Conservation (phyloP, 2,797 vertebrate genomes). For the Artibeus lituratus region DNA sequence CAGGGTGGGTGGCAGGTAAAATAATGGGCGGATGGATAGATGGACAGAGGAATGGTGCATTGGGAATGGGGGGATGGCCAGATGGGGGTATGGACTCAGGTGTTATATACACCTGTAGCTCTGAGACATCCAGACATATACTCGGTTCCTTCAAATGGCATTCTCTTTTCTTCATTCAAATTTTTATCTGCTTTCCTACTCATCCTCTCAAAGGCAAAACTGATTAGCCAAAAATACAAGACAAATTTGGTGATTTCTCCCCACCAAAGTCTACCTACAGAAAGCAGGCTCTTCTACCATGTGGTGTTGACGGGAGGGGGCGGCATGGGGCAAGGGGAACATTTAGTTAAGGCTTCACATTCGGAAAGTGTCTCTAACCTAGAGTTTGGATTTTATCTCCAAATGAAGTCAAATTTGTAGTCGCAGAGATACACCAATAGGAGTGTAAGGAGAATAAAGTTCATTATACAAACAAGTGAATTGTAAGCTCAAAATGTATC, state of each 20-base stretch:
- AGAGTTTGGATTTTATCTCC: neutral
- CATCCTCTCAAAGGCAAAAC: slow-evolving; percentile 64
- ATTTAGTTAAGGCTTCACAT: neutral
- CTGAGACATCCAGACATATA: slow-evolving; percentile 51
- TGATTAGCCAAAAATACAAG: slow-evolving; percentile 63
- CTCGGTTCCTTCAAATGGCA: slow-evolving; percentile 62
- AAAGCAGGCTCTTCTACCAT: neutral
- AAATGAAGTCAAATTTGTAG: neutral
- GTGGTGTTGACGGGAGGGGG: neutral
- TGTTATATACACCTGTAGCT: neutral
- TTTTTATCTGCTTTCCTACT: slow-evolving; percentile 70
- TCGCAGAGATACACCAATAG: neutral
- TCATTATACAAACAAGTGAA: neutral
- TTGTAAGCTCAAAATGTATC: neutral
- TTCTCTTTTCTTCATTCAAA: slow-evolving; percentile 71
- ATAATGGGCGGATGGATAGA: too few species aligned
- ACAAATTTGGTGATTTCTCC: slow-evolving; percentile 59
- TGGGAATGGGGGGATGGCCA: neutral
- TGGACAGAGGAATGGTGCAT: too few species aligned
- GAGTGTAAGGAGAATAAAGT: neutral
- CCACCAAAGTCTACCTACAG: slow-evolving; percentile 54
- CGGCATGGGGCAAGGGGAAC: neutral
- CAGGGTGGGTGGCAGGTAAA: too few species aligned
- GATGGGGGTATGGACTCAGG: neutral
- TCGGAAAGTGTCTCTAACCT: neutral